Evolutionary conservation across 2,113 vertebrate species (phyloP), one percentile per base, ranked within the genome.

Genomic region (Petrocephalus zakoni): DNA sequence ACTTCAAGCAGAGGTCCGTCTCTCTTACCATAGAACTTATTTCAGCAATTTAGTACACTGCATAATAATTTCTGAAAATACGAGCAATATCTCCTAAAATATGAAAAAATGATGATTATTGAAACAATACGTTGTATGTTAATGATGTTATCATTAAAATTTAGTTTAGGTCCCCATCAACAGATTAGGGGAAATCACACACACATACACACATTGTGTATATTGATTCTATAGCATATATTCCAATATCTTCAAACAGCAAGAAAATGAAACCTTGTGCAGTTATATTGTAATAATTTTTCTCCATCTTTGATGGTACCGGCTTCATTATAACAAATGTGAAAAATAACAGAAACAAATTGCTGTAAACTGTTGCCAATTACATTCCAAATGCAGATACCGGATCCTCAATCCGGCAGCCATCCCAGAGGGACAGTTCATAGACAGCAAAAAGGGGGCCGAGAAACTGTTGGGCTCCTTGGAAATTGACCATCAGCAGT

Each of bases 381-480:
- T 29, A 29, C 61, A 13, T 29, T 29, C n/a, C n/a, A 68, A 68
- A 68, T 29, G 61, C 61, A 68, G 61, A 68, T 68, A 68, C 10
- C 61, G 61, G 61, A 68, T 68, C 25, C 61, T 68, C n/a, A 68
- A 68, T 10, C 61, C 61, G 29, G 61, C 61, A 68, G 61, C 61
- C 25, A 68, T 68, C 25, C 61, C 61, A 68, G 61, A 68, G 25
- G 61, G 61, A 29, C 61, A 68, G 61, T 68, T 68, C 61, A 68
- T 68, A 13, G 61, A 68, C 61, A 78, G 72, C 72, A 78, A 92
- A 0, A 95, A 95, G 34, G 86, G 55, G 22, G 56, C 86, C 47
- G 86, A 87, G 22, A 87, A 87, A 46, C 56, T 87, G 34, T 46
- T 87, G 86, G 86, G 86, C 2, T 87, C 86, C 46, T 34, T 87